Evolutionary conservation across 2,113 vertebrate species (phyloP).

Genomic region (Ctenomys sociabilis): DNA sequence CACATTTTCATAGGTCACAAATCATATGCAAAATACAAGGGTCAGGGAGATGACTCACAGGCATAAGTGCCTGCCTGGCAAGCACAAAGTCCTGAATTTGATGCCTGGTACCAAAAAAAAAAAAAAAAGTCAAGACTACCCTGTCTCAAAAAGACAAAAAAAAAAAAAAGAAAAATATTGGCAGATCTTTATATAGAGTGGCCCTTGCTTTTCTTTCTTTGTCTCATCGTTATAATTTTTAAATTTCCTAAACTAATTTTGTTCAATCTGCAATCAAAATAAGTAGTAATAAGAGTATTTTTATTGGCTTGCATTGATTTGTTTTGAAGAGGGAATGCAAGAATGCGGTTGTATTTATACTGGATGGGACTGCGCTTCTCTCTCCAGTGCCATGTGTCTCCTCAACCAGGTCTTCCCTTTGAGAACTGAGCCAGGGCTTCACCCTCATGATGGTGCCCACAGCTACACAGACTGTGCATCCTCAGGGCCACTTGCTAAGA

Average conservation of each 20-base stretch:
- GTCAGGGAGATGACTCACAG: no score
- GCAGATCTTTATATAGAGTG: background rate
- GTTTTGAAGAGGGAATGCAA: background rate
- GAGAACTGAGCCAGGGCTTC: background rate
- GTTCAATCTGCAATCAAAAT: background rate
- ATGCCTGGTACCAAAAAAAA: no score
- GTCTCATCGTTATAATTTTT: constrained; percentile 26
- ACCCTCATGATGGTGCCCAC: no score
- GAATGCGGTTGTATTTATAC: background rate
- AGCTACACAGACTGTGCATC: background rate
- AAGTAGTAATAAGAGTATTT: background rate
- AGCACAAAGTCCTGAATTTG: no score
- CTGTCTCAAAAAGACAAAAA: no score
- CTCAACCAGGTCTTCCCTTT: background rate
- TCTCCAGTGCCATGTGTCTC: background rate
- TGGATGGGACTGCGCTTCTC: background rate
- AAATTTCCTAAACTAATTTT: constrained; percentile 44
- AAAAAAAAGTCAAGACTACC: no score
- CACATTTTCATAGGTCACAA: background rate
- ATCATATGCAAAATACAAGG: background rate
- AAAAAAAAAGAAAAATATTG: no score
- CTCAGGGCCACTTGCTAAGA: background rate
- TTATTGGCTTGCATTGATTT: background rate
- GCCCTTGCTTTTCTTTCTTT: background rate
- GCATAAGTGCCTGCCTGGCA: no score